Conservation (phyloP, 2,113 vertebrate species). For the Geothlypis trichas region DNA sequence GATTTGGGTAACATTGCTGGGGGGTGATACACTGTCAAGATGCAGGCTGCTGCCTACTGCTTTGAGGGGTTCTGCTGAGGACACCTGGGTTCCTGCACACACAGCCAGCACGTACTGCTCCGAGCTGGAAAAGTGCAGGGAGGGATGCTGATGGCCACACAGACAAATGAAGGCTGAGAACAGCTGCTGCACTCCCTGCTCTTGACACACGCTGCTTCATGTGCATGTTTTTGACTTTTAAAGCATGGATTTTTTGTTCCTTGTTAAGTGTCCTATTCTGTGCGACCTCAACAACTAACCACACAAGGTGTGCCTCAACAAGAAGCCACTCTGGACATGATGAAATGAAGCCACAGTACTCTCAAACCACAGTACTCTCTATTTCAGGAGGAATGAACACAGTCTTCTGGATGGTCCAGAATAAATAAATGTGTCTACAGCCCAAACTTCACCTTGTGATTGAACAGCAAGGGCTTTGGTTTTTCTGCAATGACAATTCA, state of each 20-base stretch:
- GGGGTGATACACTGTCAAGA: background rate
- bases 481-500: background rate
- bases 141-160: background rate
- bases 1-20: background rate
- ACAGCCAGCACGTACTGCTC: background rate
- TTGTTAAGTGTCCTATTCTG: background rate
- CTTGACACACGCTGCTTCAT: background rate
- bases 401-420: background rate
- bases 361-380: background rate
- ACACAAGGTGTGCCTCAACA: background rate
- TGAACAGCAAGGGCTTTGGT: background rate
- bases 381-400: background rate
- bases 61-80: background rate
- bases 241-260: background rate
- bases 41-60: background rate
- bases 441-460: background rate
- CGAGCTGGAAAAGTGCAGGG: background rate
- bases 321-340: background rate
- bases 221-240: background rate
- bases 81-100: fast-evolving
- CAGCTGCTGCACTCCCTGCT: background rate
- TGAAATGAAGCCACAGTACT: background rate
- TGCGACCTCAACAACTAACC: background rate
- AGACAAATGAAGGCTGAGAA: background rate
- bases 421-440: background rate